phyloP scores from a whole-genome alignment of 1,140 invertebrate genomes.

The Scaptomyza graminum region DNA sequence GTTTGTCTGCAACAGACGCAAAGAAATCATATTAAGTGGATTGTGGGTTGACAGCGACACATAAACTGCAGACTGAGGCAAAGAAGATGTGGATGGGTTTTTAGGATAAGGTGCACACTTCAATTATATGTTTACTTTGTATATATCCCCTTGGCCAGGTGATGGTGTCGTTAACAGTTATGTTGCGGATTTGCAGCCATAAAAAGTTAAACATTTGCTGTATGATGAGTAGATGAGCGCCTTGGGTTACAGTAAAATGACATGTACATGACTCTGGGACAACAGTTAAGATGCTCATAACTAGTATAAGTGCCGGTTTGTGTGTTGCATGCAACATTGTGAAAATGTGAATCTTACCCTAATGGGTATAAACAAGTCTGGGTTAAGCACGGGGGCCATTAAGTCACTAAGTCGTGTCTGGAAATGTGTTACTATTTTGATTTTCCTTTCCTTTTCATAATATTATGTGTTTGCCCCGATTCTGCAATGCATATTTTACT shows the following conservation, averaged over 20 bases:
- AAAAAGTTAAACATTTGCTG: conserved; percentile 33
- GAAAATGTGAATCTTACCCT: neutral
- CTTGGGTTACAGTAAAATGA: conserved; percentile 22
- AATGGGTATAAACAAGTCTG: conserved; percentile 15
- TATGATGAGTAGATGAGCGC: conserved; percentile 34
- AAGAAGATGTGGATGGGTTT: neutral
- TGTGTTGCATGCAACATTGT: neutral
- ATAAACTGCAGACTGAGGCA: neutral
- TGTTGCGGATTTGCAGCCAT: conserved; percentile 25
- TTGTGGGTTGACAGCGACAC: conserved; percentile 18
- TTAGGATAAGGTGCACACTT: conserved; percentile 9
- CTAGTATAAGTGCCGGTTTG: neutral
- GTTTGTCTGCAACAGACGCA: conserved; percentile 37
- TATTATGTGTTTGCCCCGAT: too few species aligned
- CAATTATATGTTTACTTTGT: conserved; percentile 6
- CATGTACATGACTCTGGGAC: conserved; percentile 1
- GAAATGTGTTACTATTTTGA: neutral
- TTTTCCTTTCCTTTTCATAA: too few species aligned
- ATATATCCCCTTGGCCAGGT: conserved; percentile 4
- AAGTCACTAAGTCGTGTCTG: conserved; percentile 1
- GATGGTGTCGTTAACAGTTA: conserved; percentile 37
- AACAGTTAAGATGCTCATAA: conserved; percentile 22
- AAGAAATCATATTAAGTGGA: conserved; percentile 68
- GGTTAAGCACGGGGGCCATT: neutral
- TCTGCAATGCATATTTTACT: conserved; percentile 31